Conservation (phyloP, 1,140 invertebrate genomes). For the Ostrea denselamellosa region DNA sequence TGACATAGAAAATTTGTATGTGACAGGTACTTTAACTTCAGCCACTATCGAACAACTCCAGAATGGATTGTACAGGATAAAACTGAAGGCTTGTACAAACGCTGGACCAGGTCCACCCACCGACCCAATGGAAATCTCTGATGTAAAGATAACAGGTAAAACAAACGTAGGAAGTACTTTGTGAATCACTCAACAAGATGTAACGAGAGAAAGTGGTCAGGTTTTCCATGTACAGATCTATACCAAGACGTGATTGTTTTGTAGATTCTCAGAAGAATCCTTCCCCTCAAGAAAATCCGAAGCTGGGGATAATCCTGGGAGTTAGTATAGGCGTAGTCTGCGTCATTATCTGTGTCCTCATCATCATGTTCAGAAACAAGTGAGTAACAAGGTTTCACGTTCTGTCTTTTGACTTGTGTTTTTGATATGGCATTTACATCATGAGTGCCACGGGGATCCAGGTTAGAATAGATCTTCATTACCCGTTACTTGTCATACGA, state of each 20-base stretch:
- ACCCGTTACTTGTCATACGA: no score
- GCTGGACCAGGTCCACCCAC: slow-evolving; percentile 39
- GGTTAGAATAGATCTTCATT: no score
- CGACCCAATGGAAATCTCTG: neutral
- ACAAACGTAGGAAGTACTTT: neutral
- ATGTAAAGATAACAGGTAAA: neutral
- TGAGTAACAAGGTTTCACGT: no score
- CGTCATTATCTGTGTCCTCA: slow-evolving; percentile 68
- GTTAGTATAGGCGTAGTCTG: slow-evolving; percentile 65
- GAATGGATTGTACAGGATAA: slow-evolving; percentile 36
- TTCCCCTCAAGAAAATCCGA: slow-evolving; percentile 44
- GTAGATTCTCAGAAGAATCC: neutral
- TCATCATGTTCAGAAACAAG: slow-evolving; percentile 58
- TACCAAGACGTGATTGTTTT: neutral
- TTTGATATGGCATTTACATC: no score
- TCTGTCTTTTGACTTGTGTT: no score
- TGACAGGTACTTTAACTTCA: slow-evolving; percentile 29
- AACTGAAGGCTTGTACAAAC: slow-evolving; percentile 45
- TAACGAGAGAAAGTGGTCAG: no score
- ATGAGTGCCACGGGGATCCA: no score
- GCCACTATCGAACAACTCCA: slow-evolving; percentile 32
- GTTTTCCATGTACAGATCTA: no score
- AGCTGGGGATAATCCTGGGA: slow-evolving; percentile 68
- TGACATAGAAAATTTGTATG: neutral
- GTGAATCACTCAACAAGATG: no score